phyloP scores from a whole-genome alignment of 2,113 vertebrate genomes.

The Capreolus pygargus region DNA sequence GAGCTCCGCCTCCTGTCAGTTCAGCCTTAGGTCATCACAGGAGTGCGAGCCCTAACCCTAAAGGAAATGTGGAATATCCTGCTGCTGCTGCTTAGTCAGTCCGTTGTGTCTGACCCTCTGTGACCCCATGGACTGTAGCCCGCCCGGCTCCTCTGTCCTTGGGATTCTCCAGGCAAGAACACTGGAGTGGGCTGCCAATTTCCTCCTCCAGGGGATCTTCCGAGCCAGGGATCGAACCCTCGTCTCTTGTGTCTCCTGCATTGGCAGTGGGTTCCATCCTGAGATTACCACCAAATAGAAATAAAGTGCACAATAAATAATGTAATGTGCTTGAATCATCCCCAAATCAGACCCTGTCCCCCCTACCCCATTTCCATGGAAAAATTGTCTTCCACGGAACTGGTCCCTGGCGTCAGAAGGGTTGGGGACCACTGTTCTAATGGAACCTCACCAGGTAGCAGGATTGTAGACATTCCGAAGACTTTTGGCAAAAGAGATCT shows the following conservation, averaged over 20 bases:
- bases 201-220: background rate
- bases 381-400: background rate
- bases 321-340: background rate
- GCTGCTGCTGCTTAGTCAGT: background rate
- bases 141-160: rapidly evolving
- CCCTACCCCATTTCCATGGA: background rate
- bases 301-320: background rate
- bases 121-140: background rate
- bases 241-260: background rate
- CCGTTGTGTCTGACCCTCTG: background rate
- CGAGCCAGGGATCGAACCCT: rapidly evolving
- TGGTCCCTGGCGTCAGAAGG: rapidly evolving
- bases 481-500: background rate
- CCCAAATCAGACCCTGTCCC: background rate
- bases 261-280: background rate
- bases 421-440: background rate
- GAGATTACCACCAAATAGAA: background rate
- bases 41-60: background rate
- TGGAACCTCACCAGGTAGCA: background rate
- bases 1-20: background rate
- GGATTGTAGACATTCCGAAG: background rate
- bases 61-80: background rate
- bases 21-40: background rate
- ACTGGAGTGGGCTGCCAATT: background rate
- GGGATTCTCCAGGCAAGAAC: background rate